Base-by-base conservation (phyloP, 2,113 vertebrate species). In the Uria aalge region DNA sequence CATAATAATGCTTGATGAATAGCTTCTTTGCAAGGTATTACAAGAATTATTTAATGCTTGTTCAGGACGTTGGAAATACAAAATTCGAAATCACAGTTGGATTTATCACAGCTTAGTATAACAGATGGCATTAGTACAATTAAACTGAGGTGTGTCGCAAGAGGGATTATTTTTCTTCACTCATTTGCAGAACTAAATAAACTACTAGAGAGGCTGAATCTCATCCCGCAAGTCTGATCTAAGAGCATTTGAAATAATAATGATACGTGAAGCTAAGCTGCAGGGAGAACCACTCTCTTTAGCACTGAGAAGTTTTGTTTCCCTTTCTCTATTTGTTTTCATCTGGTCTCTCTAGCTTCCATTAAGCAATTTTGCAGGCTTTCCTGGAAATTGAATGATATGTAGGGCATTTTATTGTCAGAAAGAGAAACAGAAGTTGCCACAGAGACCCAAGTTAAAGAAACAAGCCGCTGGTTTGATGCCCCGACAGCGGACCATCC, bases 121-220 rank as follows among this genome's bases (percentile, higher is more conserved):
- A 81, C 84, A 95, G 74, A 94, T 94, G 78, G 79, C 67, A 60
- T 84, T 86, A 52, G 41, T 38, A 50, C 86, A 88, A 93, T 95
- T 84, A 93, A 94, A 75, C 41, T 1, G 2, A 84, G 89, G 81
- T 89, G 71, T 94, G 80, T 63, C 34, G 36, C 60, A 55, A 75
- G 73, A 60, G 69, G 68, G 48, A 72, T 87, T 87, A 48, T 56
- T 84, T 74, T 86, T 71, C 83, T 81, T 75, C 4, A 1, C 57
- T 82, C 29, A 9, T 94, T 90, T 85, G 40, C 71, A 88, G 82
- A 78, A 30, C 85, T 90, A 60, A 87, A 74, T 91, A 77, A 80
- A 62, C 67, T 89, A 5, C 59, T 43, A 22, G 57, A 79, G 57
- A 86, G 68, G 55, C 1, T 94, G 64, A 87, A 77, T 68, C 60